Percentiles rank a stretch among this genome's conserved stretches.
Conservation (phyloP, 2,888 invertebrate species). For the Microdon myrmicae region DNA sequence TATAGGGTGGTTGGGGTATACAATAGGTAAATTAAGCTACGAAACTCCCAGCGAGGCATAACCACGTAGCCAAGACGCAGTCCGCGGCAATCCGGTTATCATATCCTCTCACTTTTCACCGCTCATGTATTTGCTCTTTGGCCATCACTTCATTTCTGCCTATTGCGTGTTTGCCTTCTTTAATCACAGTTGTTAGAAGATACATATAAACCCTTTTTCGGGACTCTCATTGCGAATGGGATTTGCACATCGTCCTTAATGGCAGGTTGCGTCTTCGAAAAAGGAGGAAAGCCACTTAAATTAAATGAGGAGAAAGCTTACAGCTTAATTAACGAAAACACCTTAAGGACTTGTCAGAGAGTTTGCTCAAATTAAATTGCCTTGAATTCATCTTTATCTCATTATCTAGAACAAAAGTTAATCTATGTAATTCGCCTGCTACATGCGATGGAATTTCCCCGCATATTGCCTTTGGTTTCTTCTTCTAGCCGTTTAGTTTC, state of each 20-base stretch:
- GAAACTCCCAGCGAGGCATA: too few species aligned
- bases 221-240: background rate
- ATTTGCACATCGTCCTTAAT: background rate
- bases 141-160: background rate
- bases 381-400: conserved; percentile 52
- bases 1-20: too few species aligned
- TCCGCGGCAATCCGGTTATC: conserved; percentile 31
- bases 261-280: background rate
- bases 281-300: conserved; percentile 4
- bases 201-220: conserved; percentile 12
- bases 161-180: background rate
- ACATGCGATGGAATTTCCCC: conserved; percentile 17
- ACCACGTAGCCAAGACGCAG: too few species aligned
- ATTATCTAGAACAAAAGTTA: conserved; percentile 50
- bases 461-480: conserved; percentile 31
- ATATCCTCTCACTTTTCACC: conserved; percentile 28
- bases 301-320: conserved; percentile 25
- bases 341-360: conserved; percentile 42
- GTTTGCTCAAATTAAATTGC: conserved; percentile 46
- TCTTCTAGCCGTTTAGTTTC: background rate
- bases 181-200: conserved; percentile 13
- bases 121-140: too few species aligned
- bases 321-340: conserved; percentile 50
- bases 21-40: too few species aligned
- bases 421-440: conserved; percentile 41